Evolutionary conservation across 2,113 vertebrate genomes (phyloP), one percentile per base, ranked within the genome.

Genomic region (Aldabrachelys gigantea): DNA sequence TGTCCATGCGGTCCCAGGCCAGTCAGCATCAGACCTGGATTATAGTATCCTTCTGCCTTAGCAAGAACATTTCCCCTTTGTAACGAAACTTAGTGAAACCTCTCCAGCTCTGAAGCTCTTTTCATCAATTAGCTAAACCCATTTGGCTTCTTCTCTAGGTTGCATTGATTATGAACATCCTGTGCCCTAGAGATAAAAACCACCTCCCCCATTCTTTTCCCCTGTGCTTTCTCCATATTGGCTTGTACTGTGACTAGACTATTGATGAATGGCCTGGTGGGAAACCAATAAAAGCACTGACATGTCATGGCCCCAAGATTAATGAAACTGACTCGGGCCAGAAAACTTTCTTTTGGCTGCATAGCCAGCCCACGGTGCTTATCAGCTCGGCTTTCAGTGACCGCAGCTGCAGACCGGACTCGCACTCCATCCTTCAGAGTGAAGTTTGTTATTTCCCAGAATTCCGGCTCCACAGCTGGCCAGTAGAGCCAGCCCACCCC

Each of bases 211-310:
- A 44, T 75, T 81, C 75, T 93, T 92, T 90, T 92, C 93, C 91
- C 92, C 91, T 56, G 88, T 92, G 94, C 93, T 94, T 96, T 54
- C 92, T 94, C 96, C 95, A 94, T 93, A 75, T 93, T 97, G 96
- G 95, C 93, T 96, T 57, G 12, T 87, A 85, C 95, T 96, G 75
- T 93, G 97, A 95, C 81, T 92, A 90, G 97, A 82, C 95, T 96
- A 97, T 95, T 96, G 97, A 98, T 97, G 97, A 97, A 96, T 87
- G 94, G 95, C 93, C 96, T 96, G 97, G 96, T 97, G 97, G 96
- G 97, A 96, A 98, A 98, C 98, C 98, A 98, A 97, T 98, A 95
- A 80, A 80, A 96, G 96, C 96, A 94, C 95, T 93, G 96, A 85
- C 96, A 80, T 89, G 96, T 96, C 96, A 93, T 92, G 89, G 95